phyloP scores from a whole-genome alignment of 2,888 invertebrate genomes.

The Pterostichus madidus region DNA sequence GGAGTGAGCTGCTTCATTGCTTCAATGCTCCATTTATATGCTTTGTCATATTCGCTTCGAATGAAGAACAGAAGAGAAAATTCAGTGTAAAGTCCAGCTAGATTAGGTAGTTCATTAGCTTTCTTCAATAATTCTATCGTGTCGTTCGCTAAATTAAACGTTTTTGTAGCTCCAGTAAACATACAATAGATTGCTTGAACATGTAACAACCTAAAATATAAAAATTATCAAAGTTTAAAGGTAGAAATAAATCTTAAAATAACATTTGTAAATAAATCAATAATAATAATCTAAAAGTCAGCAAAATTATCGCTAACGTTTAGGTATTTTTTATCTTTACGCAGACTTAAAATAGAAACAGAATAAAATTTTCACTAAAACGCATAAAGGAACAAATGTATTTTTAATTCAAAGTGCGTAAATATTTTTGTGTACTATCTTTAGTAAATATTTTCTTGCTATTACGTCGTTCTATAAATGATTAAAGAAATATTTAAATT shows the following conservation, averaged over 20 bases:
- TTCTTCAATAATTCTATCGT: conserved; percentile 79
- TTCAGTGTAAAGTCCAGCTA: conserved; percentile 89
- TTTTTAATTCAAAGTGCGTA: conserved; percentile 6
- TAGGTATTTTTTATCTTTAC: conserved; percentile 4
- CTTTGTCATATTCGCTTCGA: conserved; percentile 90
- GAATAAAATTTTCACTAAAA: neutral
- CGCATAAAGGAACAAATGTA: conserved; percentile 6
- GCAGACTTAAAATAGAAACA: neutral
- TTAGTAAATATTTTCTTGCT: conserved; percentile 16
- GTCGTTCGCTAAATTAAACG: conserved; percentile 81
- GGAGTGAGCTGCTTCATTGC: conserved; percentile 85
- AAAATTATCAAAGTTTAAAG: neutral
- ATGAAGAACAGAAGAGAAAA: conserved; percentile 91
- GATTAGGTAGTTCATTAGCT: conserved; percentile 77
- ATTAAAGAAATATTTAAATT: neutral
- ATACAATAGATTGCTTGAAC: conserved; percentile 91
- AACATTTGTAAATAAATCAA: too few species aligned
- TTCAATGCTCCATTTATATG: conserved; percentile 87
- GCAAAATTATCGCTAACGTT: conserved; percentile 32
- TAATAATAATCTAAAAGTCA: neutral
- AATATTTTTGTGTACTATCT: conserved; percentile 2
- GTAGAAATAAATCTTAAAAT: too few species aligned
- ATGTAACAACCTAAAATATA: conserved; percentile 86
- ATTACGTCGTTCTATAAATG: neutral
- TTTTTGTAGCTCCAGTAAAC: conserved; percentile 87